Evolutionary conservation across 2,888 invertebrate genomes (phyloP), one percentile per base, ranked within the genome.

Genomic region (Drosophila recens): DNA sequence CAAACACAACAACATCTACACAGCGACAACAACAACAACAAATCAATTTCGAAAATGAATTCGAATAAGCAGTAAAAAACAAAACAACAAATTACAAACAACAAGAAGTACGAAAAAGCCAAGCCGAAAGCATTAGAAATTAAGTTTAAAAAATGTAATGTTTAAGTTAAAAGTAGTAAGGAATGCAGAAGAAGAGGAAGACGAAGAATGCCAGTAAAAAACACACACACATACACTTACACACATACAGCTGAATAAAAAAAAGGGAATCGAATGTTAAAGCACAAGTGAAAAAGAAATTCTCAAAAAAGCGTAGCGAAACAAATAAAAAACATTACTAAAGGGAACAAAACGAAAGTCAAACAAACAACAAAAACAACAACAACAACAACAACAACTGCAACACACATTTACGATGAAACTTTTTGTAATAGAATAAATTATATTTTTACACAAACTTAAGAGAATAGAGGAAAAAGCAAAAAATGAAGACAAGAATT

Each of bases 261-360:
- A 23, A 67, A 72, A 69, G 85, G 82, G 68, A 83, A 85, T 85
- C 87, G 87, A 83, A 83, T 85, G 83, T 73, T 70, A 57, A 73
- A 70, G 84, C 86, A 84, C 88, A 82, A 84, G 71, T 74, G 75
- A 72, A 74, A 46, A 56, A 52, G 43, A 58, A 67, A 67, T 46
- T 68, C 63, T 64, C 57, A 78, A 45, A 63, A 43, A 75, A 80
- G 69, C 69, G 79, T 76, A 79, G 75, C 64, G 69, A 82, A 85
- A 79, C 70, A 87, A 75, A 78, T 59, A 51, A 64, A 64, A 64
- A 68, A 51, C 68, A 77, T 63, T 49, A 67, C 79, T 62, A 79
- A 77, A 79, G 77, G 77, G 77, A 78, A 78, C 77, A 80, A 79
- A 72, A 64, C 38, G 52, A 73, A 79, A 74, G 83, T 75, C 70